Evolutionary conservation across 2,113 vertebrate genomes (phyloP).

Genomic region (Actenoides lindsayi): DNA sequence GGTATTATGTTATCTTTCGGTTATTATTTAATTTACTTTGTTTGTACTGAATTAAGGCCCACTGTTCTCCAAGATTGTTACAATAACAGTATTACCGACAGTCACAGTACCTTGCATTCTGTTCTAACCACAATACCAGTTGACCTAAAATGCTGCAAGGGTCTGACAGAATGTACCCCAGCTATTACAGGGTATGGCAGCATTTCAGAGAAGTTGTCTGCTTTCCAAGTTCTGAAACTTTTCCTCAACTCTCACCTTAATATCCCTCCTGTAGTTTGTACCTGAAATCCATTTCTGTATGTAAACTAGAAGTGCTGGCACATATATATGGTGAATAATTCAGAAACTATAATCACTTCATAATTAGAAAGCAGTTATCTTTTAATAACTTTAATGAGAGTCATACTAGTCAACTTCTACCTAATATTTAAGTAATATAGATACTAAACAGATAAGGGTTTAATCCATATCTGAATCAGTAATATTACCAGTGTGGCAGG

Average conservation of each 20-base stretch:
- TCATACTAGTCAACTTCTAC: not conserved
- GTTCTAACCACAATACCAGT: not conserved
- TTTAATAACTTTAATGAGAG: constrained; percentile 21
- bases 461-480: not conserved
- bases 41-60: not conserved
- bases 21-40: not conserved
- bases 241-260: not conserved
- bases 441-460: not conserved
- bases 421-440: not conserved
- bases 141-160: not conserved
- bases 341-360: constrained; percentile 14
- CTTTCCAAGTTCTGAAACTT: not conserved
- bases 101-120: not conserved
- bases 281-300: not conserved
- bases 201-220: not conserved
- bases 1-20: not conserved
- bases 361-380: constrained; percentile 29
- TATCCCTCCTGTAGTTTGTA: not conserved
- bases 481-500: accelerated
- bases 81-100: not conserved
- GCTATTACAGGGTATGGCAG: not conserved
- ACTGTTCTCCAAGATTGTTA: not conserved
- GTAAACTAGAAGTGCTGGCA: not conserved
- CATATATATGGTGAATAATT: not conserved
- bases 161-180: not conserved